phyloP scores from a whole-genome alignment of 2,888 invertebrate species.

The Euclidia mi region DNA sequence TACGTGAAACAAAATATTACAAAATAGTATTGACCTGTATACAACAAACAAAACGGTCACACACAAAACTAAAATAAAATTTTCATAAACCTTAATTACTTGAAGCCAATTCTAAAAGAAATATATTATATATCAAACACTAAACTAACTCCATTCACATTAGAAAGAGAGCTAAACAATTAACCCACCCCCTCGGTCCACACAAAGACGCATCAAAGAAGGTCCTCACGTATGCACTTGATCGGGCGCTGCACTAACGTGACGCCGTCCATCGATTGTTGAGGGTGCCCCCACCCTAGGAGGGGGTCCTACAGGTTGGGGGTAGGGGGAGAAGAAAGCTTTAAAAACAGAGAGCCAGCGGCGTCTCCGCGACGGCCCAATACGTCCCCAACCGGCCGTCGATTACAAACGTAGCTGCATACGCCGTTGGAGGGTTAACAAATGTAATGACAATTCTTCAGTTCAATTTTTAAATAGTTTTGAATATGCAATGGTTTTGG shows the following conservation, averaged over 20 bases:
- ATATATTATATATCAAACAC: constrained; percentile 16
- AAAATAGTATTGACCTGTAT: too few relatives aligned
- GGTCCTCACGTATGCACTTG: constrained; percentile 87
- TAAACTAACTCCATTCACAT: constrained; percentile 34
- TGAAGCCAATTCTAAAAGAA: constrained; percentile 12
- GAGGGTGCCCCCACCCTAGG: constrained; percentile 46
- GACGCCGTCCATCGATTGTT: constrained; percentile 87
- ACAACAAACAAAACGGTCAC: neutral
- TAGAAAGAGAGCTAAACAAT: constrained; percentile 56
- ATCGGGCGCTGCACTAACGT: constrained; percentile 84
- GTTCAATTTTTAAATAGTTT: constrained; percentile 31
- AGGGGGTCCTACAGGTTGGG: constrained; percentile 29
- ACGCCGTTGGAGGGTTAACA: constrained; percentile 70
- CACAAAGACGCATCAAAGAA: constrained; percentile 85
- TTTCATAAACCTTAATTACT: constrained; percentile 11
- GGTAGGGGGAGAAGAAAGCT: constrained; percentile 68
- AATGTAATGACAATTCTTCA: constrained; percentile 42
- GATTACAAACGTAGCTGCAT: constrained; percentile 83
- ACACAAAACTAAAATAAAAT: neutral
- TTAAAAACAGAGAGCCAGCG: constrained; percentile 79
- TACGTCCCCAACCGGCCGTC: constrained; percentile 88
- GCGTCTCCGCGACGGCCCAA: constrained; percentile 87
- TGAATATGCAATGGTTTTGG: constrained; percentile 14
- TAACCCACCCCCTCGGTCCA: constrained; percentile 53
- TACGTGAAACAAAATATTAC: too few relatives aligned